A percentile compares a stretch with the other conserved stretches of the same genome.
phyloP scores from a whole-genome alignment of 2,797 vertebrate genomes.

The Diplodus puntazzo region DNA sequence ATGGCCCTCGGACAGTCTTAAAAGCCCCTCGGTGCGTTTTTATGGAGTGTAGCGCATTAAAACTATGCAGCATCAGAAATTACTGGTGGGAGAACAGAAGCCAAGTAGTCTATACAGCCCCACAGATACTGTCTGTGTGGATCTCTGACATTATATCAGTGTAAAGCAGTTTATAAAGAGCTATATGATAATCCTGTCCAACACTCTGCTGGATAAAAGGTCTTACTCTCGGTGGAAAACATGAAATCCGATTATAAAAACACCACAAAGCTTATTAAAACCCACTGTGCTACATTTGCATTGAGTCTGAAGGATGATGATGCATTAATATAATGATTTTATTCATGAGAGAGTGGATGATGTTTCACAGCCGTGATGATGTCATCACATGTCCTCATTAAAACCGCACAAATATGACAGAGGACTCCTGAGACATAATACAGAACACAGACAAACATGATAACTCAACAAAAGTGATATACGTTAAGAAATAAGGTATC shows the following conservation, averaged over 20 bases:
- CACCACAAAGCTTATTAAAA: background rate
- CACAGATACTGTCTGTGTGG: background rate
- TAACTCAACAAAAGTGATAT: too few species aligned
- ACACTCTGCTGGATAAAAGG: background rate
- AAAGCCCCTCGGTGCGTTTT: constrained; percentile 13
- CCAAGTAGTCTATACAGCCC: constrained; percentile 9
- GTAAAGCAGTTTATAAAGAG: constrained; percentile 15
- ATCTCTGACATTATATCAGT: constrained; percentile 31
- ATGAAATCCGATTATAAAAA: background rate
- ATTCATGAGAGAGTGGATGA: too few species aligned
- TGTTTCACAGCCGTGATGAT: too few species aligned
- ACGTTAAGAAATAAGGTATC: too few species aligned
- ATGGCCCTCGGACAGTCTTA: constrained; percentile 16
- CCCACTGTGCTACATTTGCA: background rate
- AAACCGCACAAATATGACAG: too few species aligned
- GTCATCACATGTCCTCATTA: too few species aligned
- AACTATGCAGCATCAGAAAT: constrained; percentile 12
- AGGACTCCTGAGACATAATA: too few species aligned
- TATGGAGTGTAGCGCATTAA: constrained; percentile 24
- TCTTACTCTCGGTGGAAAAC: too few species aligned
- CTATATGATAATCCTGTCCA: constrained; percentile 12
- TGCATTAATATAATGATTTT: background rate
- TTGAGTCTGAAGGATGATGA: background rate
- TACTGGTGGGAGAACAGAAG: constrained; percentile 1
- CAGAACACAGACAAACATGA: too few species aligned